These are phyloP conservation scores for Panzeria rudis DNA, from an alignment of 2,888 invertebrate species.

Conservation along the genomic window DNA sequence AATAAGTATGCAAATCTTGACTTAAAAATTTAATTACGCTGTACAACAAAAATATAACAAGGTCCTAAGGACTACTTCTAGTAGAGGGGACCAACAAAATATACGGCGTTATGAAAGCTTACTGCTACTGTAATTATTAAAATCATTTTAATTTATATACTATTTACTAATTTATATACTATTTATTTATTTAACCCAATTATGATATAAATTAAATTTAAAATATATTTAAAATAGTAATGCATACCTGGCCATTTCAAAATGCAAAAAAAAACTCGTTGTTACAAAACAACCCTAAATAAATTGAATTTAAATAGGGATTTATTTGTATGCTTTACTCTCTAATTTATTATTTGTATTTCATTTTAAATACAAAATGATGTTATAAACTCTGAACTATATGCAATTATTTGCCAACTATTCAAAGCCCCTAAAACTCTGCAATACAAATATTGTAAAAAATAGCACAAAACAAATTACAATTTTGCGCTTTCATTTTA, in stretches of 20 bases:
- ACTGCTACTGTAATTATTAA: not conserved
- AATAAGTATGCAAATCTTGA: too few species aligned
- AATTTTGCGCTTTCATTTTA: not conserved
- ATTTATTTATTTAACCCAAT: not conserved
- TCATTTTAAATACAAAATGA: slow-evolving; percentile 4
- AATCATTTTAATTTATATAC: not conserved
- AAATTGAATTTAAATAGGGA: not conserved
- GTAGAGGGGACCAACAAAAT: too few species aligned
- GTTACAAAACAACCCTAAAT: not conserved
- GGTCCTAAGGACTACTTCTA: too few species aligned
- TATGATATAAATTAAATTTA: not conserved
- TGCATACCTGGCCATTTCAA: not conserved
- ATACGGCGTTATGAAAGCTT: too few species aligned
- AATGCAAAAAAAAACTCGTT: not conserved
- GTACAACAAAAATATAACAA: too few species aligned
- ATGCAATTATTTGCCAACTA: slow-evolving; percentile 20
- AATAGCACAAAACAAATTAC: not conserved
- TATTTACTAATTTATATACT: not conserved
- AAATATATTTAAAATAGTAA: not conserved
- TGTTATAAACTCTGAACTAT: not conserved
- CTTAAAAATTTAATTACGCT: too few species aligned
- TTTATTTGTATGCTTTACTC: not conserved
- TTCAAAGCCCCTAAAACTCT: slow-evolving; percentile 18
- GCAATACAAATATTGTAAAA: slow-evolving; percentile 10
- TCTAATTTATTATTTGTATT: slow-evolving; percentile 7